Percentiles rank a stretch among this genome's conserved stretches.
Evolutionary conservation across 1,140 invertebrate genomes (phyloP).

Genomic region (Leguminivora glycinivorella): DNA sequence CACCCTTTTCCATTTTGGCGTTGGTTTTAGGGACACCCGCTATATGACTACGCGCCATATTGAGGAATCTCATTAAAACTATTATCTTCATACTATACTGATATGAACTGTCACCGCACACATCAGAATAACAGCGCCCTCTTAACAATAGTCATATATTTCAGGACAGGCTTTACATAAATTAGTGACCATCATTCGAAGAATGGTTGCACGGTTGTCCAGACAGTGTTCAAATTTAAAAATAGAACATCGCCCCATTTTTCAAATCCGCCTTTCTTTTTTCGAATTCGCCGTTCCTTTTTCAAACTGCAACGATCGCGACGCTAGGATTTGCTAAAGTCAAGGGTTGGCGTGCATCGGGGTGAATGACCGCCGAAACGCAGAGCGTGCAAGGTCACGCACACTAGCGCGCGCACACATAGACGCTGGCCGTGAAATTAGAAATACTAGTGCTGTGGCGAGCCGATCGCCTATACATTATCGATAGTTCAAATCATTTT

Average conservation of each 20-base stretch:
- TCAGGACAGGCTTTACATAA: no score
- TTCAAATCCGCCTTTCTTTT: neutral
- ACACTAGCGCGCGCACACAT: slow-evolving; percentile 61
- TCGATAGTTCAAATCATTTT: no score
- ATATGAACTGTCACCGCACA: no score
- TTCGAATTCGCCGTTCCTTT: neutral
- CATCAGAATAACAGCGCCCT: no score
- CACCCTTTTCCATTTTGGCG: no score
- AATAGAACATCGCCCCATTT: neutral
- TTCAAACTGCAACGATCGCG: slow-evolving; percentile 1
- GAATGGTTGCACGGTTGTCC: no score
- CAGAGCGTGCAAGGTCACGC: slow-evolving; percentile 68
- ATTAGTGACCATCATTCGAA: no score
- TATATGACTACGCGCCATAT: no score
- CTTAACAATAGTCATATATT: no score
- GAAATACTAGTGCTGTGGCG: slow-evolving; percentile 65
- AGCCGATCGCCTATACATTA: slow-evolving; percentile 45
- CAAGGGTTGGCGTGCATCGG: slow-evolving; percentile 72
- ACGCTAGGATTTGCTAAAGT: slow-evolving; percentile 53
- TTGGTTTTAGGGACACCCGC: no score
- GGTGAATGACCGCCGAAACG: slow-evolving; percentile 75
- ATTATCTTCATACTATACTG: no score
- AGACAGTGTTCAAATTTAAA: neutral
- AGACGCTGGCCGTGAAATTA: slow-evolving; percentile 70
- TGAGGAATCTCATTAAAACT: no score